phyloP scores from a whole-genome alignment of 2,888 invertebrate species.

The Galeruca laticollis region DNA sequence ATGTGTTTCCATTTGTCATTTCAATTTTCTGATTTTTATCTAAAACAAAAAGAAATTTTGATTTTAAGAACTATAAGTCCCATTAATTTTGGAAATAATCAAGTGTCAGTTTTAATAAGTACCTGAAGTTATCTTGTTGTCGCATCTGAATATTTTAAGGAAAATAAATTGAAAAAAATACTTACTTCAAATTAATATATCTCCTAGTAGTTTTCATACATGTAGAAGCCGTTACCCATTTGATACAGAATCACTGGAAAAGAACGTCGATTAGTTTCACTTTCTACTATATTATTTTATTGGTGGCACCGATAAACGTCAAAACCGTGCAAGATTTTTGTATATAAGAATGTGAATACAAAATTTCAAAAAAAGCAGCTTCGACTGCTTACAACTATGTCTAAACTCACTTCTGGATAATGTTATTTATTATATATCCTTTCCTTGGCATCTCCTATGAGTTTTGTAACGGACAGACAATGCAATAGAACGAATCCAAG shows the following conservation, averaged over 20 bases:
- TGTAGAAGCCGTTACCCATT: conserved; percentile 11
- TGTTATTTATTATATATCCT: no score
- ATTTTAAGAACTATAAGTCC: not conserved
- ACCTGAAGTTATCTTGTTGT: not conserved
- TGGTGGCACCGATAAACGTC: not conserved
- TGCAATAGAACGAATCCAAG: no score
- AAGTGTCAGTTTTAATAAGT: not conserved
- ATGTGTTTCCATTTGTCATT: not conserved
- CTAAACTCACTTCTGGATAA: not conserved
- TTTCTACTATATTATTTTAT: conserved; percentile 1
- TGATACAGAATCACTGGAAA: conserved; percentile 10
- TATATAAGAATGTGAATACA: not conserved
- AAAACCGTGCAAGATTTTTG: not conserved
- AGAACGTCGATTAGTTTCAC: conserved; percentile 19
- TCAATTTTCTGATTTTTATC: not conserved
- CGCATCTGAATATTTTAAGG: not conserved
- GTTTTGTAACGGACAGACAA: no score
- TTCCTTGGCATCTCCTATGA: no score
- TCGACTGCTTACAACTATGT: not conserved
- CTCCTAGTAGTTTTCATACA: conserved; percentile 4
- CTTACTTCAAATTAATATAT: conserved; percentile 11
- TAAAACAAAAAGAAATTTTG: conserved; percentile 8
- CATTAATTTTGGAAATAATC: not conserved
- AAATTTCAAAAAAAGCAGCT: not conserved
- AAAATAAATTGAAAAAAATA: not conserved